Evolutionary conservation across 2,113 vertebrate genomes (phyloP).

Genomic region (western clawed frog (Xenopus tropicalis)): UCB_Xtro_10.0 CM004443.2:72212001-72212500

Average conservation of each 20-base stretch:
- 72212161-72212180: background rate
- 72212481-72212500: too few relatives aligned
- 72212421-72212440: too few relatives aligned
- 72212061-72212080: background rate
- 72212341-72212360: too few relatives aligned
- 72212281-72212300: too few relatives aligned
- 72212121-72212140: constrained; percentile 7
- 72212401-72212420: too few relatives aligned
- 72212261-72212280: background rate
- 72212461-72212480: too few relatives aligned
- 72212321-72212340: too few relatives aligned
- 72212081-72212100: background rate
- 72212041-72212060: background rate
- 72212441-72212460: too few relatives aligned
- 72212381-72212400: too few relatives aligned
- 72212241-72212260: constrained; percentile 3
- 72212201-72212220: constrained; percentile 13
- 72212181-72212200: background rate
- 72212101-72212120: background rate
- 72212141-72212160: constrained; percentile 11
- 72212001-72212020: background rate
- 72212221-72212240: constrained; percentile 3
- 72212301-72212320: too few relatives aligned
- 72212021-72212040: background rate
- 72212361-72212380: too few relatives aligned